These are phyloP conservation scores for Zaprionus ghesquierei DNA, from an alignment of 1,140 invertebrate species.

Conservation along the genomic window DNA sequence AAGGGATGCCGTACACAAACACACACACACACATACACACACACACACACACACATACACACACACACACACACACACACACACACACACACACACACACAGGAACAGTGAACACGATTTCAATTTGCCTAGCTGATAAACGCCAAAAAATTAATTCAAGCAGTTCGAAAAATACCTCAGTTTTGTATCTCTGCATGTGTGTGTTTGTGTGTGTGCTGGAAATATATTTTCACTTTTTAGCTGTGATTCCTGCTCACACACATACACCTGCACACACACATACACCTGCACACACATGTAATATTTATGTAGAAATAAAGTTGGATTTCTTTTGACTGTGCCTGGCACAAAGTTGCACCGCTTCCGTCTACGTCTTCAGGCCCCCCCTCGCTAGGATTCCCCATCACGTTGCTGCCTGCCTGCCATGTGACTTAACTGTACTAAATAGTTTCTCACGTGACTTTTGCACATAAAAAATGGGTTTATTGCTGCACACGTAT, in stretches of 20 bases:
- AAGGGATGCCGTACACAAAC: slow-evolving; percentile 39
- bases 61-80: not conserved
- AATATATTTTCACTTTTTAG: slow-evolving; percentile 75
- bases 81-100: not conserved
- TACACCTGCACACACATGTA: slow-evolving; percentile 6
- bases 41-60: not conserved
- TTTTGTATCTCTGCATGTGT: slow-evolving; percentile 29
- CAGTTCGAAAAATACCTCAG: slow-evolving; percentile 44
- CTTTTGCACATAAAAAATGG: slow-evolving; percentile 78
- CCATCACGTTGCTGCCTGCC: not conserved
- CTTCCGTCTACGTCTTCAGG: slow-evolving; percentile 7
- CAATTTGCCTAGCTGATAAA: slow-evolving; percentile 77
- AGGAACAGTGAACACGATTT: slow-evolving; percentile 62
- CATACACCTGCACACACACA: not conserved
- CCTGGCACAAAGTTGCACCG: slow-evolving; percentile 72
- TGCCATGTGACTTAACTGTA: slow-evolving; percentile 55
- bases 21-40: not conserved
- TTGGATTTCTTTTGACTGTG: slow-evolving; percentile 73
- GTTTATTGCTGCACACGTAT: slow-evolving; percentile 80
- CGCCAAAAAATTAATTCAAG: slow-evolving; percentile 72
- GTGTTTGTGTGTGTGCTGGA: slow-evolving; percentile 2
- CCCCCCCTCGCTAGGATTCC: not conserved
- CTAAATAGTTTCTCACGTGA: slow-evolving; percentile 81
- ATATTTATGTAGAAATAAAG: slow-evolving; percentile 70
- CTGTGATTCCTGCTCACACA: slow-evolving; percentile 45